Base-by-base conservation (phyloP, 2,888 invertebrate species). In the Scrobipalpa costella region DNA sequence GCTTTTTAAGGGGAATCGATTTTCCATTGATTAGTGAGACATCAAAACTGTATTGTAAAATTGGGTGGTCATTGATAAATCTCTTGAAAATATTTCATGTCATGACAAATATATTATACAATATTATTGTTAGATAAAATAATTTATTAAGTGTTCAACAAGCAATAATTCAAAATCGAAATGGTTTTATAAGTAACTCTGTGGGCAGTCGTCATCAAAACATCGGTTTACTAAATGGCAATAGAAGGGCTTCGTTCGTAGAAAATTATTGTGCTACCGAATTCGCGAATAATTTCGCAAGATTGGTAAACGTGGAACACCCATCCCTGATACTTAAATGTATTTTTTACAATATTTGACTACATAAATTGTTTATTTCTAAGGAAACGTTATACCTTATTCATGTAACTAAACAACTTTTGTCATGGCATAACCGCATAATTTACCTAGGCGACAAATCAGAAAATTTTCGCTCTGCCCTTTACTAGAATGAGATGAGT, bases 131-230 rank as follows among this genome's bases (percentile, higher is more conserved):
- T 34, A 15, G n/a, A 60, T 49, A 60, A 60, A 49, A n/a, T 9
- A 17, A 50, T 59, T 19, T 62, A 64, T 62, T 49, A 47, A 50
- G 64, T 38, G 36, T 62, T 36, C 64, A 72, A 71, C 66, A 69
- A 63, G 71, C 65, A 71, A 79, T 79, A 77, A 76, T 67, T 82
- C 73, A 75, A 69, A 68, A 66, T 50, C 9, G 7, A 49, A 47
- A 60, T 59, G 47, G 66, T 66, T 67, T 64, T 70, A 67, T 68
- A 71, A 70, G 75, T 73, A 64, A 63, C 81, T 73, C 81, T 77
- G 85, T 84, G 84, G 85, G 83, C 73, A 80, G 78, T 76, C 81
- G 57, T 76, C 75, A 77, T 85, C 86, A 84, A 75, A 87, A 86
- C 74, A 86, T 78, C 66, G 77, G 73, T 73, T 75, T 71, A 15